Percentiles rank a stretch among this genome's conserved stretches.
Evolutionary conservation across 1,140 invertebrate genomes (phyloP).

Genomic region (Drosophila aff.): DNA sequence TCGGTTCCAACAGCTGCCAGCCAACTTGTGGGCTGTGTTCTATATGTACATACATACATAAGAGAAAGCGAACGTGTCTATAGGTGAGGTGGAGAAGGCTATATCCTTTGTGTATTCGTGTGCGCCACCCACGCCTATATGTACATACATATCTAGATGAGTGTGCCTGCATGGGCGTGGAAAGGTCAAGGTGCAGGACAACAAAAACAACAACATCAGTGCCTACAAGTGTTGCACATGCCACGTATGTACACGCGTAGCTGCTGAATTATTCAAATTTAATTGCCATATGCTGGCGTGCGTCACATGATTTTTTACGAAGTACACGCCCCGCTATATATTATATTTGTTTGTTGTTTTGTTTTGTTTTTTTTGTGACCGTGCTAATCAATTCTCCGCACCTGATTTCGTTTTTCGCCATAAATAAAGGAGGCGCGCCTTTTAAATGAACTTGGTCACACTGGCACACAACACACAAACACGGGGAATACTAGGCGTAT

Average conservation of each 20-base stretch:
- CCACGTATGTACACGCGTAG: neutral
- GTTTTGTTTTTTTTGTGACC: constrained; percentile 18
- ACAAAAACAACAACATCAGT: constrained; percentile 42
- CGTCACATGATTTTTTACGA: constrained; percentile 33
- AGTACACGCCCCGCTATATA: constrained; percentile 15
- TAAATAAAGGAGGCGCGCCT: constrained; percentile 33
- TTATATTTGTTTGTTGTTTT: constrained; percentile 12
- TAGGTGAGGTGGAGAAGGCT: constrained; percentile 1
- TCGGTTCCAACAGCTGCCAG: constrained; percentile 52
- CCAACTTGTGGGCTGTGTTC: constrained; percentile 25
- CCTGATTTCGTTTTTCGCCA: constrained; percentile 36
- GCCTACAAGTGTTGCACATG: constrained; percentile 35
- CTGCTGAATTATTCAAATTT: constrained; percentile 49
- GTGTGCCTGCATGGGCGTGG: constrained; percentile 43
- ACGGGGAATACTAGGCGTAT: constrained; percentile 23
- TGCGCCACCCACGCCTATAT: constrained; percentile 29
- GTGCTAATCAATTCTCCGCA: constrained; percentile 65
- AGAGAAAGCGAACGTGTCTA: constrained; percentile 4
- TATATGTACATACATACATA: constrained; percentile 12
- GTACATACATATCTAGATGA: neutral
- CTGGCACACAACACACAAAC: constrained; percentile 7
- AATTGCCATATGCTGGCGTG: constrained; percentile 59
- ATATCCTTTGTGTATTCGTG: constrained; percentile 18
- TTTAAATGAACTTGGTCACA: constrained; percentile 54
- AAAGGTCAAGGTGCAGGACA: constrained; percentile 68